These are phyloP conservation scores for Orientallactaga bullata DNA, from an alignment of 2,113 vertebrate species.

Conservation along the genomic window DNA sequence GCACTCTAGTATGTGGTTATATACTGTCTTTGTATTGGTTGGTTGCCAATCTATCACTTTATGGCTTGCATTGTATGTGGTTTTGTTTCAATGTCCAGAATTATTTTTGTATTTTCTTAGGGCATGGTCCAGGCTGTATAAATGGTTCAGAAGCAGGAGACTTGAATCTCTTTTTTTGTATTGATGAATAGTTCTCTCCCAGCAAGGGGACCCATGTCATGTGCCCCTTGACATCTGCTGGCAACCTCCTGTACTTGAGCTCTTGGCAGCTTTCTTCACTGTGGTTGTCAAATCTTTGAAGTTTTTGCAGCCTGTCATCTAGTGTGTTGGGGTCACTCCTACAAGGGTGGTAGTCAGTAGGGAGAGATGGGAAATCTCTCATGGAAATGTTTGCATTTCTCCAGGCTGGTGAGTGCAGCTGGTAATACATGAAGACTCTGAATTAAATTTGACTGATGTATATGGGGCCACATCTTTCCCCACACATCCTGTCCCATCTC, in stretches of 20 bases:
- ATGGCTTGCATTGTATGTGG: neutral
- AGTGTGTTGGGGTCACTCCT: too few relatives aligned
- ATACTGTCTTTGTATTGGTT: neutral
- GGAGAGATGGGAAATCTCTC: too few relatives aligned
- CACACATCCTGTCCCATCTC: neutral
- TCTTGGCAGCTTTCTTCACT: neutral
- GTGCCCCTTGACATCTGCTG: neutral
- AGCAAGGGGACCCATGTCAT: accelerated
- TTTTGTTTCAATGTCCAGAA: neutral
- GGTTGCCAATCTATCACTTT: neutral
- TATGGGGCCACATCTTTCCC: neutral
- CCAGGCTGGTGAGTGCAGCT: too few relatives aligned
- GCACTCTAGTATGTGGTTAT: too few relatives aligned
- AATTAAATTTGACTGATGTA: neutral
- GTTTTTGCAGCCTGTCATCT: neutral
- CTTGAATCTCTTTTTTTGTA: neutral
- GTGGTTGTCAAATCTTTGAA: neutral
- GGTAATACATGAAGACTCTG: neutral
- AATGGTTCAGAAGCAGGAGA: neutral
- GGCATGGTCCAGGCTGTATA: neutral
- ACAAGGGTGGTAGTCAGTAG: too few relatives aligned
- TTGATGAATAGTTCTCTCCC: neutral
- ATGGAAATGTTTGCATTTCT: too few relatives aligned
- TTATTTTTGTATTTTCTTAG: neutral
- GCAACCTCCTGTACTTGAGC: neutral